phyloP scores from a whole-genome alignment of 2,113 vertebrate genomes.

The Hemiscyllium ocellatum region DNA sequence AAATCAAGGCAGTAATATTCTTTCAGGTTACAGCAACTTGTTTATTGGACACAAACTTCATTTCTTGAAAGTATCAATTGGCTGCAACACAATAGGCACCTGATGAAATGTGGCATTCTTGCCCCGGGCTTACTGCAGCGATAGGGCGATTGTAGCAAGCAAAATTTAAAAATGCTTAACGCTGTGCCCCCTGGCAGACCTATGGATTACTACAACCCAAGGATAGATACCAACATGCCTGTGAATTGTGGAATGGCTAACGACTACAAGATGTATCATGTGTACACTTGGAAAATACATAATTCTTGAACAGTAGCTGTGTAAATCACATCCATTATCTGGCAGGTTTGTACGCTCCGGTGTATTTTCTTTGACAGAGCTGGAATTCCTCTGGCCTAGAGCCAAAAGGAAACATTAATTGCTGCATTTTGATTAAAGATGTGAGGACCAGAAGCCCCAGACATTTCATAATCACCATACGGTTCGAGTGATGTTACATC shows the following conservation, averaged over 20 bases:
- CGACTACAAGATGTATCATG: background rate
- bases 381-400: background rate
- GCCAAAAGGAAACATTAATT: background rate
- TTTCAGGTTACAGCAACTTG: background rate
- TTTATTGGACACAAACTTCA: background rate
- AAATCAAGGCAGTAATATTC: background rate
- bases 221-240: background rate
- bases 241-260: background rate
- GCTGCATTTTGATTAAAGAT: background rate
- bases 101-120: background rate
- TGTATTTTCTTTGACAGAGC: background rate
- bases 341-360: background rate
- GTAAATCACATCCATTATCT: background rate
- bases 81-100: background rate
- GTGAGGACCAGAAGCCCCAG: background rate
- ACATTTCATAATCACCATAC: background rate
- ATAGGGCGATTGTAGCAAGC: background rate
- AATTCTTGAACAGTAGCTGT: background rate
- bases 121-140: background rate
- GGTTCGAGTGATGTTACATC: background rate
- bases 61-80: background rate
- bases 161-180: background rate
- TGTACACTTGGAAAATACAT: background rate
- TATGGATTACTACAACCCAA: background rate
- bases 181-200: constrained; percentile 15